Conservation (phyloP, 1,140 invertebrate genomes). For the Bacillus rossius region DNA sequence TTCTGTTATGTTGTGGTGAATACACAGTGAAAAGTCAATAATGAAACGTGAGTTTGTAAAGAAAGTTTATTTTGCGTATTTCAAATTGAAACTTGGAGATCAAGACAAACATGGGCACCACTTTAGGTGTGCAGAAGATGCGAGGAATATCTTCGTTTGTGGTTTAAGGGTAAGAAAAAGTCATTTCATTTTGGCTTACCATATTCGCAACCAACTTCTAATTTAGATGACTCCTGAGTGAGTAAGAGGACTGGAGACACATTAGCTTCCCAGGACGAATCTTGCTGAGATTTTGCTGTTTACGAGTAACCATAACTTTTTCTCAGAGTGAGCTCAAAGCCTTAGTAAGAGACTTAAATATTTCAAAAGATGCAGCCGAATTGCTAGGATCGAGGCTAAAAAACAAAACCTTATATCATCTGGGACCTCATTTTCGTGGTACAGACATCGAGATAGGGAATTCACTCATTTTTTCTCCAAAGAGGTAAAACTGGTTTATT, state of each 20-base stretch:
- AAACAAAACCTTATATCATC: conserved; percentile 15
- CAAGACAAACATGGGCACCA: conserved; percentile 9
- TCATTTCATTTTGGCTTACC: not conserved
- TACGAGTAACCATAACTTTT: not conserved
- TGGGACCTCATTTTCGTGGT: too few species aligned
- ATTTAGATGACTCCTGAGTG: conserved; percentile 3
- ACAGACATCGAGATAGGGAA: conserved; percentile 9
- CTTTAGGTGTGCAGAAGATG: conserved; percentile 5
- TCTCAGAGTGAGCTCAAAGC: conserved; percentile 11
- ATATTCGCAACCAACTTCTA: not conserved
- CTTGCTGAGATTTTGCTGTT: not conserved
- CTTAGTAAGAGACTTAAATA: conserved; percentile 13
- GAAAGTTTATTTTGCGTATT: too few species aligned
- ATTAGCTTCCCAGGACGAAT: not conserved
- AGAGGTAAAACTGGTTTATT: conserved; percentile 16
- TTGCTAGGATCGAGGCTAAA: too few species aligned
- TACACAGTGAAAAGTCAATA: conserved; percentile 19
- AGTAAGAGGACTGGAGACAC: not conserved
- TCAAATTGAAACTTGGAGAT: conserved; percentile 12
- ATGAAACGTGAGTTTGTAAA: conserved; percentile 16
- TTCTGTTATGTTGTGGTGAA: too few species aligned
- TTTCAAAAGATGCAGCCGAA: too few species aligned
- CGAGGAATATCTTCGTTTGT: too few species aligned
- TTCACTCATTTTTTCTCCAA: conserved; percentile 18
- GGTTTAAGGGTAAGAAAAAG: conserved; percentile 15